A percentile compares a stretch with the other conserved stretches of the same genome.
Conservation (phyloP, 2,113 vertebrate genomes). For the Oreamnos americanus region DNA sequence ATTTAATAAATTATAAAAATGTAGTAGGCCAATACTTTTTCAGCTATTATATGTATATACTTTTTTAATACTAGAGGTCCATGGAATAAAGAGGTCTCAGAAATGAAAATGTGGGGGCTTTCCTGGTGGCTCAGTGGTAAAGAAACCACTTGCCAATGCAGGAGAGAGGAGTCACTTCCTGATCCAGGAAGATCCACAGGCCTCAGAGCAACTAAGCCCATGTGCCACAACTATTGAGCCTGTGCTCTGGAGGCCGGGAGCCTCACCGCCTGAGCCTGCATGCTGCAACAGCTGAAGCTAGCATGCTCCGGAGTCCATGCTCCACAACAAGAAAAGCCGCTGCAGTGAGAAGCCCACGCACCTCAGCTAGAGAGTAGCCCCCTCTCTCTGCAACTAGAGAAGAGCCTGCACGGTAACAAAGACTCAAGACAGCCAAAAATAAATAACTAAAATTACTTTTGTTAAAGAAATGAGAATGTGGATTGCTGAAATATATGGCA, state of each 20-base stretch:
- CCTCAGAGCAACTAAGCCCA: not conserved
- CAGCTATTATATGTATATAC: not conserved
- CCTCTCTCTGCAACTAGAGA: not conserved
- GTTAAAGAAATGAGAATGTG: not conserved
- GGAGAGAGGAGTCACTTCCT: not conserved
- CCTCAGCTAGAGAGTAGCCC: not conserved
- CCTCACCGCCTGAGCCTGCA: not conserved
- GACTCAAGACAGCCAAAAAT: not conserved
- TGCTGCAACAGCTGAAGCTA: not conserved
- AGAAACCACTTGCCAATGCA: not conserved
- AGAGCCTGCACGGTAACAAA: not conserved
- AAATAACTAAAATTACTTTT: not conserved
- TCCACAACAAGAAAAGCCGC: not conserved
- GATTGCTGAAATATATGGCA: not conserved
- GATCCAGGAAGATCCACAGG: not conserved
- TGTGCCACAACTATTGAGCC: not conserved
- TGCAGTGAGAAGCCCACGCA: not conserved
- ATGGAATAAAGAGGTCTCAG: not conserved
- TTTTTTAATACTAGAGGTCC: not conserved
- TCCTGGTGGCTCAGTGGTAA: not conserved
- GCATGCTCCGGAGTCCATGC: accelerated
- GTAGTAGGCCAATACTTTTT: not conserved
- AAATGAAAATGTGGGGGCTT: not conserved
- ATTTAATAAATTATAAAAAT: not conserved
- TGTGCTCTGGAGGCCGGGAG: not conserved